Evolutionary conservation across 2,797 vertebrate species (phyloP).

Genomic region (Anolis apletophallus): DNA sequence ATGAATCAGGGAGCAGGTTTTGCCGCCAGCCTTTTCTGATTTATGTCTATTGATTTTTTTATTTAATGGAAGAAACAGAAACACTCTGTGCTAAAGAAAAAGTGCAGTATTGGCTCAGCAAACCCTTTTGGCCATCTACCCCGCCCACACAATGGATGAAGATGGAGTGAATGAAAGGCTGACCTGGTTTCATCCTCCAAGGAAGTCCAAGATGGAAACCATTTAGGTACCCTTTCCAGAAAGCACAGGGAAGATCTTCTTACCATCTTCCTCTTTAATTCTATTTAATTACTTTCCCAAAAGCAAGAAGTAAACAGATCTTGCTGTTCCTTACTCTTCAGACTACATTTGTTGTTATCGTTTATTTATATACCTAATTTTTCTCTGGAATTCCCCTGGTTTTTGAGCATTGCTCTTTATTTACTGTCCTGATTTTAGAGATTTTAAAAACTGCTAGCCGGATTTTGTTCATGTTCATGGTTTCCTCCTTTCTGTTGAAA

Average conservation of each 20-base stretch:
- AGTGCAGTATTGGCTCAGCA: conserved; percentile 16
- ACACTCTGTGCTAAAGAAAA: background rate
- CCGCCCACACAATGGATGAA: background rate
- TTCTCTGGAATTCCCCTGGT: no score
- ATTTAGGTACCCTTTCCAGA: background rate
- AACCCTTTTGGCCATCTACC: background rate
- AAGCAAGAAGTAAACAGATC: background rate
- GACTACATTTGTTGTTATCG: background rate
- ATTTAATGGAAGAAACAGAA: conserved; percentile 6
- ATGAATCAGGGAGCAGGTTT: background rate
- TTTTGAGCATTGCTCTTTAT: no score
- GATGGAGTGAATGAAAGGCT: background rate
- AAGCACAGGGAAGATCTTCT: background rate
- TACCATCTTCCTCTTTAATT: background rate
- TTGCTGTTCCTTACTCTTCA: background rate
- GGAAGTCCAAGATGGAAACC: background rate
- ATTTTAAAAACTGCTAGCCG: no score
- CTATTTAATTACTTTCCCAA: background rate
- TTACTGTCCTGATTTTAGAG: no score
- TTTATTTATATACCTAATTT: no score
- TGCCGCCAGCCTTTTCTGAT: background rate
- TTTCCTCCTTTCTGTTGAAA: no score
- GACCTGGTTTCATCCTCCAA: background rate
- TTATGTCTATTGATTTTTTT: conserved; percentile 30
- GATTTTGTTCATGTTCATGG: no score